Evolutionary conservation across 92 coral and sea anemone genomes (phyloP), one percentile per base, ranked within the genome.

Genomic region (Actinostola sp.): DNA sequence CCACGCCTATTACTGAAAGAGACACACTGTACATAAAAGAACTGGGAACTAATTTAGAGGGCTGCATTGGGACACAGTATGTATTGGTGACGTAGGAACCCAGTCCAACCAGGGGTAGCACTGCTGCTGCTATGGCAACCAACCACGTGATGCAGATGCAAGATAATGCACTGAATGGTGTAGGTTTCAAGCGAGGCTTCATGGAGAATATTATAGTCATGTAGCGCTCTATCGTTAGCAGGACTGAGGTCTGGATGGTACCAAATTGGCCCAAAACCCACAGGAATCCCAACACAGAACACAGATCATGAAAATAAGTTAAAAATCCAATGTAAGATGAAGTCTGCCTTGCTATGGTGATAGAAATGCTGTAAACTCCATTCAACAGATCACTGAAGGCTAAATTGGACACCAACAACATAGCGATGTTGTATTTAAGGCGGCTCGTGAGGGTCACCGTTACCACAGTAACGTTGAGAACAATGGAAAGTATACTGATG

Each of bases 61-160:
- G 96, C 45, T 86, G 91, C 8, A 90, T 78, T 0, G 96, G 92
- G 15, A 90, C 72, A 25, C 96, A 90, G 76, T 82, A 90, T 1
- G 96, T 90, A 39, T 85, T 86, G 10, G 86, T 70, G 2, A 76
- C 69, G 79, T 90, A 90, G 6, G 89, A 82, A 2, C 96, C 96
- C 36, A 86, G 62, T 2, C 89, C 76, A 16, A 63, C 55, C 28
- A 82, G 17, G 26, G 96, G 96, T 29, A 86, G 71, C 0, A 70
- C 36, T 1, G 96, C 92, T 0, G 73, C 70, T 13, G 43, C 2
- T 2, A 86, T 8, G 0, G 96, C 83, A 17, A 71, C 33, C 14
- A 49, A 15, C 92, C 92, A 86, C 1, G 82, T 72, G 19, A 48
- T 19, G 16, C 27, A 29, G 28, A 80, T 23, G 13, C 81, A 60